These are phyloP conservation scores for Volucella bombylans DNA, from an alignment of 2,888 invertebrate species.

Conservation along the genomic window DNA sequence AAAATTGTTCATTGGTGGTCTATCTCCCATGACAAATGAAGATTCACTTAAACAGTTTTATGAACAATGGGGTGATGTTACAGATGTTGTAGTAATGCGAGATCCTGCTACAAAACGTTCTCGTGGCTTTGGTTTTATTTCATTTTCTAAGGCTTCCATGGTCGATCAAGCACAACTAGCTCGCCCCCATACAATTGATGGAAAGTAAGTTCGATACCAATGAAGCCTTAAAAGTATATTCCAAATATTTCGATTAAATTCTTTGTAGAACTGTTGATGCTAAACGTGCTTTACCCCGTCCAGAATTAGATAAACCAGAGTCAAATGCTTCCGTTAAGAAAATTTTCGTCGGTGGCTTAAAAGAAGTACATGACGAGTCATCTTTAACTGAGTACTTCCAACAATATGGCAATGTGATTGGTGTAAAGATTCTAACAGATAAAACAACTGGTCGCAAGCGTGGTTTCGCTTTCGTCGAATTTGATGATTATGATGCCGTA, in stretches of 20 bases:
- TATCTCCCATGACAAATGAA: conserved; percentile 78
- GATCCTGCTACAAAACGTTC: conserved; percentile 80
- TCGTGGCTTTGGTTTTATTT: conserved; percentile 80
- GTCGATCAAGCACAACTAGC: conserved; percentile 79
- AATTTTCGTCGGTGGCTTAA: conserved; percentile 80
- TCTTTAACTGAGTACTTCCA: conserved; percentile 78
- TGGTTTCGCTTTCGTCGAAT: conserved; percentile 80
- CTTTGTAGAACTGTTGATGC: conserved; percentile 79
- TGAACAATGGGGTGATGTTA: conserved; percentile 78
- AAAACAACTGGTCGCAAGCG: conserved; percentile 80
- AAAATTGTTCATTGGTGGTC: conserved; percentile 80
- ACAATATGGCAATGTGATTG: conserved; percentile 78
- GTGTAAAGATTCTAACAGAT: conserved; percentile 79
- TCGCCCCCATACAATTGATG: conserved; percentile 79
- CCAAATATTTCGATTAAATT: conserved; percentile 8
- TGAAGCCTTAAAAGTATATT: neutral
- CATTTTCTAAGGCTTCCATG: conserved; percentile 76
- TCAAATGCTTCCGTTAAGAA: conserved; percentile 77
- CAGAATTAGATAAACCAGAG: conserved; percentile 77
- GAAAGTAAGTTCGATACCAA: conserved; percentile 83
- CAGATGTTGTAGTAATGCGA: conserved; percentile 80
- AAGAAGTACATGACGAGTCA: conserved; percentile 79
- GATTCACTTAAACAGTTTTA: conserved; percentile 78
- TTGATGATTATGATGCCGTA: conserved; percentile 78
- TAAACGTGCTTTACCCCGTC: conserved; percentile 79